phyloP scores from a whole-genome alignment of 2,888 invertebrate genomes.

The Thumatha senex region DNA sequence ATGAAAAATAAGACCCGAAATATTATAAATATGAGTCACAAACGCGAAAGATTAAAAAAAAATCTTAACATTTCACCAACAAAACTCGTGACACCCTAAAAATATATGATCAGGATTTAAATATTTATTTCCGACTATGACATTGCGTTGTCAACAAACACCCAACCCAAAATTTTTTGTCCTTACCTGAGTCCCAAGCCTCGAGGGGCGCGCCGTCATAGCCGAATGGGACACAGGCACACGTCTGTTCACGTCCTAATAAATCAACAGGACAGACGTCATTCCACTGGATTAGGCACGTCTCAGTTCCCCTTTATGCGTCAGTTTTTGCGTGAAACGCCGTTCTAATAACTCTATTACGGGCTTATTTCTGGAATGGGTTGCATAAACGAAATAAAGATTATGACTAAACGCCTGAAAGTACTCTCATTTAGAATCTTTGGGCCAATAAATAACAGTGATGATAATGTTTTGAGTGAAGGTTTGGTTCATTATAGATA shows the following conservation, averaged over 20 bases:
- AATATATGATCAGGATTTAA: conserved; percentile 27
- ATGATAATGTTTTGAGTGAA: background rate
- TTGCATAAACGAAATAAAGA: conserved; percentile 22
- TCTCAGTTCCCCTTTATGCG: conserved; percentile 46
- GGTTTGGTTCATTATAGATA: background rate
- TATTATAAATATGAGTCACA: too few relatives aligned
- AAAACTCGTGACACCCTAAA: conserved; percentile 13
- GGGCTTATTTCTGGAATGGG: conserved; percentile 24
- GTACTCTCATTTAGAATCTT: conserved; percentile 8
- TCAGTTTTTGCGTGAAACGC: conserved; percentile 41
- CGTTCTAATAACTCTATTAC: conserved; percentile 39
- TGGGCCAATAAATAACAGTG: background rate
- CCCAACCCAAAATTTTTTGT: conserved; percentile 61
- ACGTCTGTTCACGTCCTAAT: conserved; percentile 66
- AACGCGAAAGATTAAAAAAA: too few relatives aligned
- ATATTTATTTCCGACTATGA: conserved; percentile 52
- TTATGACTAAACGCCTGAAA: conserved; percentile 18
- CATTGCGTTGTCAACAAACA: conserved; percentile 73
- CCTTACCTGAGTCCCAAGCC: conserved; percentile 52
- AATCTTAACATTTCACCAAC: conserved; percentile 12
- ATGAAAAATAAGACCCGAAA: too few relatives aligned
- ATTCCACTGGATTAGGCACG: conserved; percentile 54
- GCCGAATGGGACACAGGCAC: conserved; percentile 50
- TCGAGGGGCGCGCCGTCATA: conserved; percentile 38
- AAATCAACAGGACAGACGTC: conserved; percentile 67